Evolutionary conservation across 2,888 invertebrate genomes (phyloP).

Genomic region (Sipha maydis): DNA sequence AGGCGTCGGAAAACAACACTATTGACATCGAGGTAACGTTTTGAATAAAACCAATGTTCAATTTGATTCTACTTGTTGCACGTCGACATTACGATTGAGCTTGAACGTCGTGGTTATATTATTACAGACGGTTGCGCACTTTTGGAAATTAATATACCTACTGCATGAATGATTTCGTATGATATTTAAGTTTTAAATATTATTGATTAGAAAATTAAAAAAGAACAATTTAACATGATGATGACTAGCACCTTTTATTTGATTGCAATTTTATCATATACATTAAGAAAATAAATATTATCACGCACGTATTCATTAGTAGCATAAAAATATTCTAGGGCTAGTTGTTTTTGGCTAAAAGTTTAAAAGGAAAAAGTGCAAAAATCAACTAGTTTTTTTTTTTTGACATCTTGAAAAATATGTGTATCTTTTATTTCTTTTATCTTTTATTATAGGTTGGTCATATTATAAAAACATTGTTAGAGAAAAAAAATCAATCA

Average conservation of each 20-base stretch:
- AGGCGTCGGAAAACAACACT: not conserved
- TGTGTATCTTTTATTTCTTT: not conserved
- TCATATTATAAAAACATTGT: not conserved
- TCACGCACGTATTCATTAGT: not conserved
- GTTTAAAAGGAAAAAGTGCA: not conserved
- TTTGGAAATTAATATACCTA: too few relatives aligned
- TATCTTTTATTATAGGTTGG: too few relatives aligned
- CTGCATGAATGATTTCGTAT: too few relatives aligned
- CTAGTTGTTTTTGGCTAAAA: not conserved
- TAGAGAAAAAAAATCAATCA: not conserved
- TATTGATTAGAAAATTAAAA: not conserved
- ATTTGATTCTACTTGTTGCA: not conserved
- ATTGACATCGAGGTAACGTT: not conserved
- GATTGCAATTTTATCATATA: too few relatives aligned
- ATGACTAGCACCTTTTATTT: too few relatives aligned
- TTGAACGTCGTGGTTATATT: not conserved
- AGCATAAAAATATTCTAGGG: not conserved
- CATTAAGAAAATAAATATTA: too few relatives aligned
- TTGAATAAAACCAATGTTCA: not conserved
- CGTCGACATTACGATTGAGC: not conserved
- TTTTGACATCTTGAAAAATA: not conserved
- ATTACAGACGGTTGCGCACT: too few relatives aligned
- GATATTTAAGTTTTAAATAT: not conserved
- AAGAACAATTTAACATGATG: not conserved
- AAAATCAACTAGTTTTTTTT: conserved; percentile 3